These are phyloP conservation scores for Euphydryas editha DNA, from an alignment of 2,888 invertebrate species.

Conservation along the genomic window DNA sequence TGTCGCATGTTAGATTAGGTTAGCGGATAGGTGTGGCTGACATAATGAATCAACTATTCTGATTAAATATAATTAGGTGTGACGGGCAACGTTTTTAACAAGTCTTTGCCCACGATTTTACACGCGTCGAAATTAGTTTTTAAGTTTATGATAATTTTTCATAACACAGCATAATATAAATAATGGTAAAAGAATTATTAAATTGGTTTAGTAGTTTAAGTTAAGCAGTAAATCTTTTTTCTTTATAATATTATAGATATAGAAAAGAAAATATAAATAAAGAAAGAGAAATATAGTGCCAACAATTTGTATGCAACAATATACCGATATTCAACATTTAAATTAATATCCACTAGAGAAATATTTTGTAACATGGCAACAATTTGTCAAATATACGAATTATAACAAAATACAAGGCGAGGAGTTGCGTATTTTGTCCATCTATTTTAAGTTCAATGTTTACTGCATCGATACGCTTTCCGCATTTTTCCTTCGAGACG, in stretches of 20 bases:
- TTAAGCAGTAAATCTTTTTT: too few relatives aligned
- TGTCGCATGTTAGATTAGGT: slow-evolving; percentile 25
- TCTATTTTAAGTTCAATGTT: slow-evolving; percentile 11
- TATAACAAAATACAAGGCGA: background rate
- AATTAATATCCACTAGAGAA: too few relatives aligned
- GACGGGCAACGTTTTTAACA: slow-evolving; percentile 25
- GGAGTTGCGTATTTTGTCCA: background rate
- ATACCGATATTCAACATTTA: too few relatives aligned
- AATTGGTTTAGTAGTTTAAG: too few relatives aligned
- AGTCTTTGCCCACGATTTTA: background rate
- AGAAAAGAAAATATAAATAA: too few relatives aligned
- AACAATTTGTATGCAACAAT: too few relatives aligned
- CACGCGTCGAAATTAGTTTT: too few relatives aligned
- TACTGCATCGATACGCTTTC: background rate
- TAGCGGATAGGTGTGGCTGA: slow-evolving; percentile 28
- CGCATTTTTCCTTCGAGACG: background rate
- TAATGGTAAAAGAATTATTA: too few relatives aligned
- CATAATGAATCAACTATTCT: slow-evolving; percentile 32
- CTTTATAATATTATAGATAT: too few relatives aligned
- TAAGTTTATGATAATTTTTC: too few relatives aligned
- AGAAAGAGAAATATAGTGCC: too few relatives aligned
- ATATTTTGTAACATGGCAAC: background rate
- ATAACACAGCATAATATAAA: too few relatives aligned
- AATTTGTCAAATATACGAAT: background rate
- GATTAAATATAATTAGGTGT: slow-evolving; percentile 30